Conservation (phyloP, 2,113 vertebrate species). For the Anser brachyrhynchus region DNA sequence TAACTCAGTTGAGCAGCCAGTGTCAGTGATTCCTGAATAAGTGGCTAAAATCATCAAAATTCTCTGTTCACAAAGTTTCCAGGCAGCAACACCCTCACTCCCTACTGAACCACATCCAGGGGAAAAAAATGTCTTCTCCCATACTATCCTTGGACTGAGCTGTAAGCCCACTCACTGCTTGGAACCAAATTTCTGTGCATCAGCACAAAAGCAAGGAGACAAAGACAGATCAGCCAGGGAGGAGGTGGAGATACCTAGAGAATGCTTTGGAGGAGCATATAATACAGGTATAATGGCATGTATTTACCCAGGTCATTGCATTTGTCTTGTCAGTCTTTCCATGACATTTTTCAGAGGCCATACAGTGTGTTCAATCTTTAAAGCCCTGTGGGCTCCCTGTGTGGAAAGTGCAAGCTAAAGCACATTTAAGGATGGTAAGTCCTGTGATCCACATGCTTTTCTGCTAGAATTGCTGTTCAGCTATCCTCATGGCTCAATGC, state of each 20-base stretch:
- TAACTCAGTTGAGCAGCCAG: not conserved
- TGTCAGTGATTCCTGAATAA: not conserved
- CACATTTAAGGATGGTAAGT: not conserved
- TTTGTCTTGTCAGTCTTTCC: not conserved
- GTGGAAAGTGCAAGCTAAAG: not conserved
- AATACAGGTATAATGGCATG: not conserved
- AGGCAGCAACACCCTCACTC: not conserved
- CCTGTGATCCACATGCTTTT: not conserved
- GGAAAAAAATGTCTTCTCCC: not conserved
- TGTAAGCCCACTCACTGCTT: not conserved
- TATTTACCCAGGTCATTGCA: not conserved
- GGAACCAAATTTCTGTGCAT: not conserved
- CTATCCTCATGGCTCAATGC: not conserved
- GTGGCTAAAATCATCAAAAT: not conserved
- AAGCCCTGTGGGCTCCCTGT: too few species aligned
- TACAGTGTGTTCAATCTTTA: not conserved
- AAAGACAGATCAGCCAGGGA: not conserved
- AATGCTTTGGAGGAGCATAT: not conserved
- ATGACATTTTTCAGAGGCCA: not conserved
- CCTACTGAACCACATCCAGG: not conserved
- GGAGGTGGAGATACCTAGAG: not conserved
- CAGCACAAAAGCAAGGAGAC: not conserved
- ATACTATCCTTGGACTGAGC: not conserved
- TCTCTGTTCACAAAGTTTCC: not conserved
- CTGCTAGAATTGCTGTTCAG: not conserved